Evolutionary conservation across 2,888 invertebrate genomes (phyloP), one percentile per base, ranked within the genome.

Genomic region (Ischnus inquisitorius): DNA sequence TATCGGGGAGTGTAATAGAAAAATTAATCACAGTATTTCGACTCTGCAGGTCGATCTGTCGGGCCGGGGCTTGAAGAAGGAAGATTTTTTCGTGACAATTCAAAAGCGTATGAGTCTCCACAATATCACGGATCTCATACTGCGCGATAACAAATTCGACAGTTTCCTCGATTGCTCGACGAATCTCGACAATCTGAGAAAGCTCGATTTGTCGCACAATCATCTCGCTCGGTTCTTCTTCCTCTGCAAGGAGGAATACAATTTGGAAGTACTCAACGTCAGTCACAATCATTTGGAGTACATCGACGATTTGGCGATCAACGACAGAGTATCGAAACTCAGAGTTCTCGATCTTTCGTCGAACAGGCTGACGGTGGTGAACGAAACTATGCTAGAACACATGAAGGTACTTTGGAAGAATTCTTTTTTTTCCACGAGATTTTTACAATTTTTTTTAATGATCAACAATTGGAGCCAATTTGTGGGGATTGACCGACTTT

Each of bases 161-260:
- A 92, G 90, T 79, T 93, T 93, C 48, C 83, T 93, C n/a, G 93
- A 93, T 62, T 93, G 93, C 67, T 92, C 93, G 14, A 91, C 97
- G n/a, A 97, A 97, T 93, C 94, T 98, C 88, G 96, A 96, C 89
- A 97, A 97, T 91, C 94, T 98, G 88, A 95, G 96, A 88, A 96
- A 97, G 1, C 94, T 98, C 87, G 98, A 98, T 94, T 94, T 98
- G 91, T 97, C 98, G 57, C 96, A 96, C 91, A 98, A 98, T 94
- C 96, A 97, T 92, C 95, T 98, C 83, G 90, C 90, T 19, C 89
- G 90, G 76, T 93, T 93, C 43, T 93, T 92, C 81, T 93, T 93
- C 34, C 85, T 97, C 89, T 98, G 98, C 92, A 96, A 96, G 90
- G 97, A 98, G 90, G 95, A 98, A 84, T 98, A 98, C 90, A 97